These are phyloP conservation scores for Limanda limanda DNA, from an alignment of 2,113 vertebrate genomes.

Conservation along the genomic window DNA sequence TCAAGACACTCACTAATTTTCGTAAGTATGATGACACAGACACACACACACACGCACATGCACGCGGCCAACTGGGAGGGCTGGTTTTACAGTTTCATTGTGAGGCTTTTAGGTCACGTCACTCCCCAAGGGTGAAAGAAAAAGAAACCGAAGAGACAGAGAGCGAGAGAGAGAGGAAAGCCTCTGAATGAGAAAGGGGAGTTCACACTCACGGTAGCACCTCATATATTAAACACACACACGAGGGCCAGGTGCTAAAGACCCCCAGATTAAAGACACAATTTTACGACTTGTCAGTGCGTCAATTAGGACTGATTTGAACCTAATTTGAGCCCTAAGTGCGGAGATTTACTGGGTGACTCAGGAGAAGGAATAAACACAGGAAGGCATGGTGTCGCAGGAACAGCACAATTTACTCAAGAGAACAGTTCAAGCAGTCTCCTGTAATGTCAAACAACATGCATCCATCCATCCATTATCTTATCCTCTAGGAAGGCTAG, in stretches of 20 bases:
- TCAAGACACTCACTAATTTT: constrained; percentile 23
- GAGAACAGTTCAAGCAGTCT: background rate
- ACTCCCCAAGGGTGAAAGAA: constrained; percentile 42
- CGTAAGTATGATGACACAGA: background rate
- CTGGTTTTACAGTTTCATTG: constrained; percentile 59
- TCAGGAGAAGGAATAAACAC: constrained; percentile 8
- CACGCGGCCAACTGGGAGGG: constrained; percentile 48
- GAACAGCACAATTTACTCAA: constrained; percentile 1
- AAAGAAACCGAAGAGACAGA: constrained; percentile 27
- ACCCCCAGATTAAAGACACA: constrained; percentile 19
- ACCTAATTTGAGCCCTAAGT: constrained; percentile 15
- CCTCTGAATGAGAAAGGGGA: constrained; percentile 7
- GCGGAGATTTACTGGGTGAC: constrained; percentile 28
- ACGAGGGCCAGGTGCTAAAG: constrained; percentile 15
- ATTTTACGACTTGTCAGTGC: constrained; percentile 28
- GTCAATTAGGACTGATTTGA: constrained; percentile 44
- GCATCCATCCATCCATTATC: background rate
- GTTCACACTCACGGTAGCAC: constrained; percentile 19
- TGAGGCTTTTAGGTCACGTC: constrained; percentile 60
- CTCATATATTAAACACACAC: constrained; percentile 16
- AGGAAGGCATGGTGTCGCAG: background rate
- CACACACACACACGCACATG: background rate
- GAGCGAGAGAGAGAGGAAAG: background rate
- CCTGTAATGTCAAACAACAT: background rate
- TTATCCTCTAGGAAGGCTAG: background rate